Conservation (phyloP, 2,113 vertebrate genomes). For the Dromiciops gliroides region DNA sequence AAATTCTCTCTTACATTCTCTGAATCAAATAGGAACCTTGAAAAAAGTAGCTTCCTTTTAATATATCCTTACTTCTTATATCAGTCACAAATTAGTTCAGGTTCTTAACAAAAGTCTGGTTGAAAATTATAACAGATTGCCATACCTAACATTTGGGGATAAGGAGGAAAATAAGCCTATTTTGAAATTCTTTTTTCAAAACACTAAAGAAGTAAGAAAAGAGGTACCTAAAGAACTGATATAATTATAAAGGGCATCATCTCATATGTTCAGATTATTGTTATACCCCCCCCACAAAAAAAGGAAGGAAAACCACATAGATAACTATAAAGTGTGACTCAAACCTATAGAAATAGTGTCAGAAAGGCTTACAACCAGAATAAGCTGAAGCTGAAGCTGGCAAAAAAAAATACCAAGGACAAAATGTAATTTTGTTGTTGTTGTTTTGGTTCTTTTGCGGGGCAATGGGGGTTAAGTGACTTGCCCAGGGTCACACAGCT, state of each 20-base stretch:
- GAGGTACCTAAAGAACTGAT: neutral
- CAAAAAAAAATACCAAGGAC: neutral
- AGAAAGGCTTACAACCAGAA: neutral
- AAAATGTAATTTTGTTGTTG: neutral
- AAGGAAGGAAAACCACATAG: accelerated
- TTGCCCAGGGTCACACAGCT: no score
- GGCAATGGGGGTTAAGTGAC: no score
- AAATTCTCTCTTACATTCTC: neutral
- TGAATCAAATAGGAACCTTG: neutral
- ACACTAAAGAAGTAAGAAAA: neutral
- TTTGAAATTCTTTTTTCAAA: neutral
- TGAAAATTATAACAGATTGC: neutral
- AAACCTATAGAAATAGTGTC: no score
- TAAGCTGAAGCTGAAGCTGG: neutral
- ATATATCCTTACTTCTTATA: neutral
- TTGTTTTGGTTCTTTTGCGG: no score
- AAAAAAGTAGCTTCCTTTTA: neutral
- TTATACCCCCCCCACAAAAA: neutral
- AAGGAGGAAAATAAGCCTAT: neutral
- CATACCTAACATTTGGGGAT: neutral
- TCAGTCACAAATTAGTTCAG: neutral
- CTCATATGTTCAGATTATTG: neutral
- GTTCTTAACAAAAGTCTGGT: neutral
- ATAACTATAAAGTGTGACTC: neutral
- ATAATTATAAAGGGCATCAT: neutral